These are phyloP conservation scores for Microtus richardsoni DNA, from an alignment of 2,113 vertebrate genomes.

Conservation along the genomic window DNA sequence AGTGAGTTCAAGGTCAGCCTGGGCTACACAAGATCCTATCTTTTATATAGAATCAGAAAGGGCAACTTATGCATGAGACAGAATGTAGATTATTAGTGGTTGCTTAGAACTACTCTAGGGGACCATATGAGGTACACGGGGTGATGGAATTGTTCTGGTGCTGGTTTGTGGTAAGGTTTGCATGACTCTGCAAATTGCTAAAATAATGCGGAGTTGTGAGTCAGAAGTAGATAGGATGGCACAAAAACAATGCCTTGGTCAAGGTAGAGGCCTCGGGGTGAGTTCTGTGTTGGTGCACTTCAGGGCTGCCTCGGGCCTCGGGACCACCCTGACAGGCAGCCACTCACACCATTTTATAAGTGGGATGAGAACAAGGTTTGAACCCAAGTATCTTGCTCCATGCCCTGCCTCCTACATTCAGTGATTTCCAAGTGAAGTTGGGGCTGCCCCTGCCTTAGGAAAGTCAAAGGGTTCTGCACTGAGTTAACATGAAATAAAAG, in stretches of 20 bases:
- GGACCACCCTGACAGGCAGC: rapidly evolving
- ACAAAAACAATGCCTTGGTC: neutral
- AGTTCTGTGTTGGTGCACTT: rapidly evolving
- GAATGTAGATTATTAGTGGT: neutral
- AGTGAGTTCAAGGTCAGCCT: neutral
- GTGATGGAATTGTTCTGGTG: neutral
- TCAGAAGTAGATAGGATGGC: neutral
- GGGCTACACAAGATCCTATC: neutral
- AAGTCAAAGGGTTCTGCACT: neutral
- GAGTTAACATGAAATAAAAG: neutral
- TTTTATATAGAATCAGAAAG: neutral
- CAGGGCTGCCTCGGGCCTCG: neutral
- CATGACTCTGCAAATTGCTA: neutral
- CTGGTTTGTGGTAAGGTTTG: neutral
- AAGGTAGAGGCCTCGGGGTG: neutral
- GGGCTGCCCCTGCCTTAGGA: neutral
- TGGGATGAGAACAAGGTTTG: neutral
- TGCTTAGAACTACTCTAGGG: neutral
- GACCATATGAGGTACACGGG: too few relatives aligned
- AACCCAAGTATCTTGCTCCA: neutral
- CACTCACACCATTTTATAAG: neutral
- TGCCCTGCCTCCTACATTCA: too few relatives aligned
- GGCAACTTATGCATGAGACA: neutral
- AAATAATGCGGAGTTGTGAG: neutral
- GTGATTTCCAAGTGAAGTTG: rapidly evolving